Conservation (phyloP, 2,797 vertebrate genomes). For the Bufotes viridis region DNA sequence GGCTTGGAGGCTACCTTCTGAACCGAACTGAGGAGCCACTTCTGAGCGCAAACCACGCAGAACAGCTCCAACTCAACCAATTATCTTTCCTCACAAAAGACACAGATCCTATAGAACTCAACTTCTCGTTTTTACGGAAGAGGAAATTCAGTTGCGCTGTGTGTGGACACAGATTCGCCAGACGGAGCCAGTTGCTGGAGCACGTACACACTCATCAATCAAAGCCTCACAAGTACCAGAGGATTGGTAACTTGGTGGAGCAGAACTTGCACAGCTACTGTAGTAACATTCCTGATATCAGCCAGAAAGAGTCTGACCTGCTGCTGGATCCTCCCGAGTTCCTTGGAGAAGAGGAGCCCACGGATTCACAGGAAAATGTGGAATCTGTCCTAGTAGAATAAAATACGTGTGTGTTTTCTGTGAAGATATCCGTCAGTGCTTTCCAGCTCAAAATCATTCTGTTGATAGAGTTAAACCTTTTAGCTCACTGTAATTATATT, state of each 20-base stretch:
- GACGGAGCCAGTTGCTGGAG: slow-evolving; percentile 91
- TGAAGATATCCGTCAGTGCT: background rate
- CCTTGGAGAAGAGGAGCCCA: slow-evolving; percentile 86
- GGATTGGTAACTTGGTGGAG: slow-evolving; percentile 79
- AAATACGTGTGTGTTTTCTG: slow-evolving; percentile 34
- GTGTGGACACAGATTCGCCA: slow-evolving; percentile 86
- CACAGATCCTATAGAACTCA: slow-evolving; percentile 74
- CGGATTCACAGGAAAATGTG: slow-evolving; percentile 86
- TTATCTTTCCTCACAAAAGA: slow-evolving; percentile 80
- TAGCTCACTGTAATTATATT: background rate
- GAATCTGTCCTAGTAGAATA: slow-evolving; percentile 86
- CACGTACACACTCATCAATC: slow-evolving; percentile 94
- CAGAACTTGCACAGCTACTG: slow-evolving; percentile 79
- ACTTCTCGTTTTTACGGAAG: slow-evolving; percentile 87
- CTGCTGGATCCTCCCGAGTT: slow-evolving; percentile 86
- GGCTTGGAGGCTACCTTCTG: slow-evolving; percentile 69
- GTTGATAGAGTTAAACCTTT: background rate
- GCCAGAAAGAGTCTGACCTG: slow-evolving; percentile 75
- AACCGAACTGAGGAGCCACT: slow-evolving; percentile 70
- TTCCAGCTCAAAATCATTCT: background rate
- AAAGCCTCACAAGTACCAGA: slow-evolving; percentile 84
- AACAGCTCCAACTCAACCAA: slow-evolving; percentile 87
- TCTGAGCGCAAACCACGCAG: slow-evolving; percentile 74
- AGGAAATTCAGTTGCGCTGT: slow-evolving; percentile 89
- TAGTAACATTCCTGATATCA: slow-evolving; percentile 70